Percentiles rank a stretch among this genome's conserved stretches.
phyloP scores from a whole-genome alignment of 2,888 invertebrate genomes.

The Parascotia fuliginaria region DNA sequence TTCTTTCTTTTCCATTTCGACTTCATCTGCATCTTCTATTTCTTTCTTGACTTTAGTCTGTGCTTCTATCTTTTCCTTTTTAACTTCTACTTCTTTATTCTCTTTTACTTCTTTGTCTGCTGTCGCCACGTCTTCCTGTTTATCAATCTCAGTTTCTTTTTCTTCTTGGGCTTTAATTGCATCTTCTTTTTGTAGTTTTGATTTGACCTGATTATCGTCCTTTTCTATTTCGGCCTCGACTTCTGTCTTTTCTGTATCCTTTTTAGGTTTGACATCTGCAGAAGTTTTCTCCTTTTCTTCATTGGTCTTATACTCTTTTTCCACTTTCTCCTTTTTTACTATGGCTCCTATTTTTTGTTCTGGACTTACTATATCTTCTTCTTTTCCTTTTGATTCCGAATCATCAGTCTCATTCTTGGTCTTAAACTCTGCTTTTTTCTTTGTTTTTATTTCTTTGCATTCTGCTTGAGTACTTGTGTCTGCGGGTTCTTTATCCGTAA shows the following conservation, averaged over 20 bases:
- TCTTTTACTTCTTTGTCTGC: too few species aligned
- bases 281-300: constrained; percentile 25
- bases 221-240: constrained; percentile 13
- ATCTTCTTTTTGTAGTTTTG: too few species aligned
- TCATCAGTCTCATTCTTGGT: constrained; percentile 47
- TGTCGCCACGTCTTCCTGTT: too few species aligned
- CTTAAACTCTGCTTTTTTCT: constrained; percentile 45
- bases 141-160: too few species aligned
- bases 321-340: constrained; percentile 30
- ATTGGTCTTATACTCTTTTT: background rate
- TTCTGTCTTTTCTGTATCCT: constrained; percentile 9
- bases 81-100: constrained; percentile 10
- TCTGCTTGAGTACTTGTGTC: too few species aligned
- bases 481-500: too few species aligned
- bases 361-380: too few species aligned
- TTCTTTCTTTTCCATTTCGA: background rate
- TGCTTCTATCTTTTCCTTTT: constrained; percentile 2
- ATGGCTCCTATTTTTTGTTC: too few species aligned
- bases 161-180: too few species aligned
- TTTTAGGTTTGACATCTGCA: background rate
- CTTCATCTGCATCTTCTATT: background rate
- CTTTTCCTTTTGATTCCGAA: constrained; percentile 54
- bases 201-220: too few species aligned
- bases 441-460: too few species aligned
- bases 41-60: background rate